Evolutionary conservation across 64 coral and sea anemone species (phyloP), one percentile per base, ranked within the genome.

Genomic region (Actinia equina): DNA sequence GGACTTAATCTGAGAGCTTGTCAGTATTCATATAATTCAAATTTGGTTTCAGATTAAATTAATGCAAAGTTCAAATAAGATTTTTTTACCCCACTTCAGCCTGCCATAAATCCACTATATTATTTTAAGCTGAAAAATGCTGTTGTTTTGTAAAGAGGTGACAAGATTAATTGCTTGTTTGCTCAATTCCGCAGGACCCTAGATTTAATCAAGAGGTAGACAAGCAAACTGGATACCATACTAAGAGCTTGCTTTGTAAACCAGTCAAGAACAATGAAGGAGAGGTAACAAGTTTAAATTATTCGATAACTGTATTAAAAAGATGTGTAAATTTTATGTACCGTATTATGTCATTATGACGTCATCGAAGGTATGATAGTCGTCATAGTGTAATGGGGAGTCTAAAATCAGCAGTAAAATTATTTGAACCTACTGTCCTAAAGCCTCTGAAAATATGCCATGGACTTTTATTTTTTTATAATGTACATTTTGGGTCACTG

Each of bases 131-230:
- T 37, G 19, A 74, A 26, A 41, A 13, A 74, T 74, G n/a, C 69
- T 14, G 13, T 74, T 74, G 26, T 74, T 15, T 41, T 26, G 26
- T 42, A 15, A n/a, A 37, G 25, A 41, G 26, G 41, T 74, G 69
- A 74, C n/a, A 74, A 30, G 69, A 12, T 74, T 74, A 16, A 74
- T 74, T 7, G 13, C 25, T 30, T 74, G 69, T 74, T 74, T 65
- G 62, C 20, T 65, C 69, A 30, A 30, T 71, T 62, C 17, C 23
- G 19, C 57, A 99, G 97, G 97, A 99, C 61, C 93, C 97, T 74
- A 89, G 97, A 22, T 99, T 99, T 52, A 99, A 99, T 81, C 91
- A 99, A 86, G 97, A 99, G 20, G 93, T 99, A 25, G 93, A 99
- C 51, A 94, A 87, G 43, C 93, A 99, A 85, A 99, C 97, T 59